phyloP scores from a whole-genome alignment of 2,113 vertebrate genomes.

The Psilopsiagon aymara region DNA sequence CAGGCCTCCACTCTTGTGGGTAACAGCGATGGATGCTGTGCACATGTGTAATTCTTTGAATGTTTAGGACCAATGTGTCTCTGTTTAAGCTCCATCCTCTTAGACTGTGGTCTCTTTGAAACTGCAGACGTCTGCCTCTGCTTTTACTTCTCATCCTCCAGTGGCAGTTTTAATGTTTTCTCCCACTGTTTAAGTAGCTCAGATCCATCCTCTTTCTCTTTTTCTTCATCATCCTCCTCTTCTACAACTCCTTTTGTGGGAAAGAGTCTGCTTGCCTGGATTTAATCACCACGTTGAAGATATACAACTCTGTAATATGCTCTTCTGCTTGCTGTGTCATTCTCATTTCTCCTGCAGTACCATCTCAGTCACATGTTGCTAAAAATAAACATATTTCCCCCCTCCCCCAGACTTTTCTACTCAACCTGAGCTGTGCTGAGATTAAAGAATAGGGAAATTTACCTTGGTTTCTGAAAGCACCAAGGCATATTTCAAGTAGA shows the following conservation, averaged over 20 bases:
- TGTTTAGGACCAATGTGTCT: neutral
- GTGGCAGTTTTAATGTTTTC: neutral
- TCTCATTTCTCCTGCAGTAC: neutral
- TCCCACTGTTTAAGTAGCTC: neutral
- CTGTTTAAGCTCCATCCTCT: neutral
- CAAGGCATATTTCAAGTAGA: neutral
- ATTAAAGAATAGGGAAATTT: neutral
- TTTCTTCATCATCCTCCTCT: neutral
- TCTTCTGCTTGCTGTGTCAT: neutral
- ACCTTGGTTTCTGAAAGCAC: neutral
- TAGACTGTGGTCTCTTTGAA: neutral
- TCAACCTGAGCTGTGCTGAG: neutral
- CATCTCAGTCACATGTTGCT: neutral
- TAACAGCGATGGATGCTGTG: neutral
- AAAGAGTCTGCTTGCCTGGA: neutral
- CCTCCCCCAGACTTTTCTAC: neutral
- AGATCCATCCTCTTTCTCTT: neutral
- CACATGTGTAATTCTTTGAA: neutral
- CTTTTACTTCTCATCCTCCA: neutral
- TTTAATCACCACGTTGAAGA: neutral
- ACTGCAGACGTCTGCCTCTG: neutral
- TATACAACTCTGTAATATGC: neutral
- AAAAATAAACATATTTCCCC: constrained; percentile 26
- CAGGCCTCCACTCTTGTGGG: neutral
- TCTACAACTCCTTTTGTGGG: neutral